These are phyloP conservation scores for Dione juno DNA, from an alignment of 2,888 invertebrate genomes.

Conservation along the genomic window DNA sequence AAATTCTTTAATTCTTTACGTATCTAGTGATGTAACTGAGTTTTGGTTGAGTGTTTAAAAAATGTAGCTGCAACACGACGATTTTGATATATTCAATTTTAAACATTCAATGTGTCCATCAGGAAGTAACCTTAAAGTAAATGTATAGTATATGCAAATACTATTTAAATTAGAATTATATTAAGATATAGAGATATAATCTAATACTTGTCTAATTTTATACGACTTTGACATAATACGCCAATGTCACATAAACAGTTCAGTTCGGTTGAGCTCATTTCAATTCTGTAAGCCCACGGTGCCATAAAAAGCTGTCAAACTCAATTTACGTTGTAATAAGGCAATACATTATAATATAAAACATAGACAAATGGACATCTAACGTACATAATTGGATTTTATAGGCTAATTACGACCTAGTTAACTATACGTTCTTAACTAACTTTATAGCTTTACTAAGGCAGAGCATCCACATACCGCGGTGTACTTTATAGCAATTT, in stretches of 20 bases:
- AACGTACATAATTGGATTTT: conserved; percentile 36
- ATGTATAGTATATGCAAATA: background rate
- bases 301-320: background rate
- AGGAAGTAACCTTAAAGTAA: background rate
- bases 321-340: conserved; percentile 11
- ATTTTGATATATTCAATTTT: too few species aligned
- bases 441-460: conserved; percentile 37
- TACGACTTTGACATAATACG: too few species aligned
- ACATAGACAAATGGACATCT: conserved; percentile 21
- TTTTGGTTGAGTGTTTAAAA: too few species aligned
- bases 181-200: background rate
- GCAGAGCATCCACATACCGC: conserved; percentile 45
- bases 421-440: conserved; percentile 27
- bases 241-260: too few species aligned
- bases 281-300: background rate
- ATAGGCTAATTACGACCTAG: conserved; percentile 35
- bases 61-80: too few species aligned
- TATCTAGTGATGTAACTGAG: too few species aligned
- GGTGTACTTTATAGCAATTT: conserved; percentile 32
- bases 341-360: conserved; percentile 20
- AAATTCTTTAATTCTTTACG: too few species aligned
- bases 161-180: background rate
- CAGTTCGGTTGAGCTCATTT: too few species aligned
- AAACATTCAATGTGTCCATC: background rate
- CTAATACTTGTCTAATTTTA: too few species aligned